Base-by-base conservation (phyloP, 1,140 invertebrate genomes). In the Neocloeon triangulifer region DNA sequence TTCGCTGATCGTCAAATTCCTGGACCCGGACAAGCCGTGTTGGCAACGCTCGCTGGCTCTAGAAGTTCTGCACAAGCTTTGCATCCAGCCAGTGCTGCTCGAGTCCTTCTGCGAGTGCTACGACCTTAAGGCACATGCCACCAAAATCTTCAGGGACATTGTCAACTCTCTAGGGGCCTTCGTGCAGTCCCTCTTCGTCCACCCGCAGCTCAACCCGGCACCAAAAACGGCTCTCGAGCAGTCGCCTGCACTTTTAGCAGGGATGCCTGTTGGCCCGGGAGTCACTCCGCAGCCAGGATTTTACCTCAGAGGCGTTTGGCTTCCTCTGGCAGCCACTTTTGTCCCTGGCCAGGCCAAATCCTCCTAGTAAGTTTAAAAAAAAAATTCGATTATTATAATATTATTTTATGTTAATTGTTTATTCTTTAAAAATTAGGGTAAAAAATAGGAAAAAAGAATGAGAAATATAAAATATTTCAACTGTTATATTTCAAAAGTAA, bases 11-110 rank as follows among this genome's bases (percentile, higher is more conserved):
- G 82, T 97, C 4, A 95, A 96, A 52, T 96, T 97, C 58, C 52
- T 98, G 47, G 89, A 96, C 55, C 76, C 80, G 8, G 92, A 97
- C 44, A 92, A 94, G 55, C 84, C 86, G 16, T 62, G 73, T 25
- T 98, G 94, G 92, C 91, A 97, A 49, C 59, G 91, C 32, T 81
- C 85, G 10, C 52, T 95, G 25, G 89, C 92, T 0, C 52, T 98
- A 8, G 92, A 97, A 63, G 88, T 96, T 3, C 60, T 97, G 14
- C 86, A 95, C 49, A 91, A 88, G 55, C 76, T 97, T 56, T 75
- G 77, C 5, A 73, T 81, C 27, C 79, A 94, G 45, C 76, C 86
- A 10, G 66, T 77, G 40, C 57, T 96, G 9, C 56, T 96, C 39
- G 81, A 73, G 45, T 84, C 77, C 36, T 91, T 96, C 52, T 94